Base-by-base conservation (phyloP, 2,888 invertebrate species). In the Incurvaria masculella region DNA sequence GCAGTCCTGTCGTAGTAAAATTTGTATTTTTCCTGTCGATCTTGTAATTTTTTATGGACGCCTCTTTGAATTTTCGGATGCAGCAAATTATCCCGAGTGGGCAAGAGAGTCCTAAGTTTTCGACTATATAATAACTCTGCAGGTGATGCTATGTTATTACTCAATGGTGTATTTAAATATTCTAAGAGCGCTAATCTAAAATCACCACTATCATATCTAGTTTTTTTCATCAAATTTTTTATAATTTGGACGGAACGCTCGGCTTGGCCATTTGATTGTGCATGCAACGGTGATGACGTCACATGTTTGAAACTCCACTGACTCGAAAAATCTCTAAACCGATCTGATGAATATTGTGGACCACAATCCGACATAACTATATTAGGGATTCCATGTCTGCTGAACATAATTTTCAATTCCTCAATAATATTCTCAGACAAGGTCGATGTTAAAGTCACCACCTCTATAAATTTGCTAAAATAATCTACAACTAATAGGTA, bases 161-260 rank as follows among this genome's bases (percentile, higher is more conserved):
- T 42, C 10, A 50, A 23, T 6, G 50, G 50, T 16, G 47, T 50
- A 16, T 50, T 50, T 23, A 44, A 11, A 23, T 47, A 50, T 21
- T 50, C 50, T 5, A 50, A 26, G 3, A 50, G 21, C 33, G 38
- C 47, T 26, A 50, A 11, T 6, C 39, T 26, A 21, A 44, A 47
- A 20, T 50, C 50, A 8, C 17, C 17, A 8, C n/a, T 11, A 18
- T 40, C 27, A 18, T 45, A 20, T 23, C 27, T 17, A 14, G 51
- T 45, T 44, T 57, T 55, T 44, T 48, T 52, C n/a, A 54, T 23
- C 3, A 55, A 51, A 16, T 46, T 53, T 54, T 55, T 56, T 2
- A 54, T 40, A 16, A 46, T 50, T 39, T 53, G 50, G 8, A 55
- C 42, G 19, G 52, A 43, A 1, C 53, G 46, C 26, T 55, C 53